Percentiles rank a stretch among this genome's conserved stretches.
Conservation (phyloP, 2,113 vertebrate species). For the Tretioscincus oriximinensis region DNA sequence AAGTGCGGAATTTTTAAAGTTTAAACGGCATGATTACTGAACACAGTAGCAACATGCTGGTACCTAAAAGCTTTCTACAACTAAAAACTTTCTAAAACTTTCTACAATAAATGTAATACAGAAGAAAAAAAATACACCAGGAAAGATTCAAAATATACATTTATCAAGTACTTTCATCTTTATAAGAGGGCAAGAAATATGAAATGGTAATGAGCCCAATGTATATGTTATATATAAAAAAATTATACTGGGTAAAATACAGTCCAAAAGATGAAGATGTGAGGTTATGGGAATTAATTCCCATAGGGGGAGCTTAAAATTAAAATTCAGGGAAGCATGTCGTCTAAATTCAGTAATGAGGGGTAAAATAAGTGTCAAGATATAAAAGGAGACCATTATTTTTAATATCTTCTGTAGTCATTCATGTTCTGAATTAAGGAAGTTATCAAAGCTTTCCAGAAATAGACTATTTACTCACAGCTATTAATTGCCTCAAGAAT, state of each 20-base stretch:
- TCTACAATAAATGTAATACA: neutral
- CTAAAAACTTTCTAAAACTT: neutral
- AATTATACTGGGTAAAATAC: neutral
- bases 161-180: neutral
- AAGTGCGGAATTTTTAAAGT: neutral
- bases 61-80: neutral
- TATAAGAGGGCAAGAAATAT: neutral
- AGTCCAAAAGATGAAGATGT: too few species aligned
- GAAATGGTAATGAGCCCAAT: neutral
- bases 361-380: neutral
- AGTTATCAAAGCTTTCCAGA: neutral
- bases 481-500: neutral
- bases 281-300: neutral
- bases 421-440: neutral
- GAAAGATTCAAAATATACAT: neutral
- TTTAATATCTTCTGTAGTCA: neutral
- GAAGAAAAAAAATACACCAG: neutral
- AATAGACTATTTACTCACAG: neutral
- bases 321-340: neutral
- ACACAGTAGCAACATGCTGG: too few species aligned
- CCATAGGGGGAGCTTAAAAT: neutral
- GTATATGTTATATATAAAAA: neutral
- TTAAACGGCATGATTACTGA: neutral
- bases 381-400: neutral
- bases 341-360: neutral